Evolutionary conservation across 2,797 vertebrate species (phyloP), one percentile per base, ranked within the genome.

Genomic region (Hirundo rustica): DNA sequence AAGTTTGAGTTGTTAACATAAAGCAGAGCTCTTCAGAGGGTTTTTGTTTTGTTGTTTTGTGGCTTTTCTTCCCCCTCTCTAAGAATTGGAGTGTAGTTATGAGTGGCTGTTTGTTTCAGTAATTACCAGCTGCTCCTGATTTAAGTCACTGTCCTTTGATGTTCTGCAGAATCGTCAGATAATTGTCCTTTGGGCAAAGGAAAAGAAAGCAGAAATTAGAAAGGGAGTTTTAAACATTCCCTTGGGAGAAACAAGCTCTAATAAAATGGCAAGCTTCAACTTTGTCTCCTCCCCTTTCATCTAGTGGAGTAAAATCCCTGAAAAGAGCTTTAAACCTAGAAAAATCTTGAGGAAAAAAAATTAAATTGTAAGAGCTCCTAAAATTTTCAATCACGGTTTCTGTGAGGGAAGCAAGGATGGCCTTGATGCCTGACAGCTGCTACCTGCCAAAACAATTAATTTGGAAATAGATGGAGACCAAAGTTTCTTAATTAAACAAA

Each of bases 91-190:
- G 60, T 62, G 36, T 51, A 57, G 77, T 85, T 81, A 45, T 26
- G 70, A 82, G 94, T 53, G 72, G 60, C 81, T 95, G 85, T 95
- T 92, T 96, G 76, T 75, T 89, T 92, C 54, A 48, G 67, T 93
- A 92, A 93, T 95, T 94, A 92, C 47, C 88, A 94, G 86, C 94
- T 92, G 86, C 77, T 79, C 44, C 88, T 88, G 80, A 88, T 93
- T 85, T 89, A 73, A 94, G 90, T 83, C 76, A 70, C 57, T 90
- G 73, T 88, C 67, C 78, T 95, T 95, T 96, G 94, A 96, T 93
- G 92, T 93, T 92, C 53, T 82, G 76, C 55, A 89, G 73, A 81
- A 84, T 83, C 92, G 92, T 65, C 79, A 75, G 91, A 87, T 94
- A 89, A 68, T 76, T 79, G 48, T 96, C 74, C 78, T 94, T 86